Percentiles rank a stretch among this genome's conserved stretches.
Conservation (phyloP, 2,113 vertebrate genomes). For the Myrmophylax atrothorax region DNA sequence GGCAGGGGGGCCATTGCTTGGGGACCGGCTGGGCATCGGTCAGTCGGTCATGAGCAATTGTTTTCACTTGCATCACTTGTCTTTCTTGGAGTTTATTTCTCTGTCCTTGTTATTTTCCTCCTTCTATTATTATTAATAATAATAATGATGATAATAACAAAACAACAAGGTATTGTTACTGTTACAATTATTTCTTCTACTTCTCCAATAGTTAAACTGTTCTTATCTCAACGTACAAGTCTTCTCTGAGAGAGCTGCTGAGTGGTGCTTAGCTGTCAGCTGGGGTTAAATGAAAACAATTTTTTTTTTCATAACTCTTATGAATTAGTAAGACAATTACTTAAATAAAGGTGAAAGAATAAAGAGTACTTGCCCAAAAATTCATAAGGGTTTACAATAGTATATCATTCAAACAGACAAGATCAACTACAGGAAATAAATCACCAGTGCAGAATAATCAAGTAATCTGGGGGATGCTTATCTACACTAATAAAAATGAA, state of each 20-base stretch:
- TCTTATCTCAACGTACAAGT: background rate
- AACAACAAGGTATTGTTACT: too few species aligned
- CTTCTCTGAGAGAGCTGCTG: background rate
- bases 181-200: background rate
- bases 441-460: constrained; percentile 6
- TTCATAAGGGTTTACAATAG: constrained; percentile 1
- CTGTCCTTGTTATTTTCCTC: background rate
- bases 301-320: constrained; percentile 27
- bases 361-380: background rate
- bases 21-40: background rate
- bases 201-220: background rate
- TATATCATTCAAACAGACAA: constrained; percentile 1
- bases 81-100: background rate
- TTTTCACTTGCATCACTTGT: background rate
- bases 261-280: background rate
- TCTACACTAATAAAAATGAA: constrained; percentile 56
- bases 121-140: background rate
- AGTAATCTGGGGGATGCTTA: background rate
- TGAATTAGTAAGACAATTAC: background rate
- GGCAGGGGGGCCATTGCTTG: background rate
- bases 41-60: too few species aligned
- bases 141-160: background rate
- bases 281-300: background rate
- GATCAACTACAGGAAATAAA: constrained; percentile 28
- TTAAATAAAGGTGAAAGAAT: background rate